These are phyloP conservation scores for Drosophila tristis DNA, from an alignment of 1,140 invertebrate genomes.

Conservation along the genomic window DNA sequence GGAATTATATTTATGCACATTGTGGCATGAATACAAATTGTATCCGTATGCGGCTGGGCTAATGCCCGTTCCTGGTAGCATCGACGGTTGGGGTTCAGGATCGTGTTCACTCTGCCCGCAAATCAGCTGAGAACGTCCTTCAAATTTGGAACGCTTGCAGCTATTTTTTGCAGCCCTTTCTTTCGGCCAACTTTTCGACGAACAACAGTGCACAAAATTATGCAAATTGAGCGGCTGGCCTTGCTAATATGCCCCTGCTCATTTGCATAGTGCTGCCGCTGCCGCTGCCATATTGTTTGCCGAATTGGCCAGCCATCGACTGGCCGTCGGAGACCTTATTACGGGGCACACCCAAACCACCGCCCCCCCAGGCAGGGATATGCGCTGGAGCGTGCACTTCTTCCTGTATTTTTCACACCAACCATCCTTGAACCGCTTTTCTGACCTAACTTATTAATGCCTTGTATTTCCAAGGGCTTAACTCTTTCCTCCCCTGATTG, in stretches of 20 bases:
- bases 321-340: slow-evolving; percentile 47
- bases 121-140: slow-evolving; percentile 47
- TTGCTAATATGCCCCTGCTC: slow-evolving; percentile 55
- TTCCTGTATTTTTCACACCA: slow-evolving; percentile 48
- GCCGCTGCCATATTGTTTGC: slow-evolving; percentile 63
- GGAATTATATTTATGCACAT: slow-evolving; percentile 73
- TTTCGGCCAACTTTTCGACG: slow-evolving; percentile 30
- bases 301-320: slow-evolving; percentile 50
- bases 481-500: slow-evolving; percentile 25
- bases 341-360: slow-evolving; percentile 49
- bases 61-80: slow-evolving; percentile 20
- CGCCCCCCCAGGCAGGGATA: slow-evolving; percentile 38
- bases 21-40: slow-evolving; percentile 67
- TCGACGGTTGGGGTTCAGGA: neutral
- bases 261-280: slow-evolving; percentile 64
- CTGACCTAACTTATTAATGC: slow-evolving; percentile 76
- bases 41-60: slow-evolving; percentile 11
- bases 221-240: slow-evolving; percentile 58
- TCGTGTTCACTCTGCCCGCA: slow-evolving; percentile 23
- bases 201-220: slow-evolving; percentile 49
- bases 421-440: slow-evolving; percentile 24
- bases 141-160: slow-evolving; percentile 36
- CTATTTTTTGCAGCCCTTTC: slow-evolving; percentile 16
- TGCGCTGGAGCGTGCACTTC: slow-evolving; percentile 62
- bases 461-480: slow-evolving; percentile 53